Conservation (phyloP, 2,113 vertebrate species). For the Podarcis raffonei region DNA sequence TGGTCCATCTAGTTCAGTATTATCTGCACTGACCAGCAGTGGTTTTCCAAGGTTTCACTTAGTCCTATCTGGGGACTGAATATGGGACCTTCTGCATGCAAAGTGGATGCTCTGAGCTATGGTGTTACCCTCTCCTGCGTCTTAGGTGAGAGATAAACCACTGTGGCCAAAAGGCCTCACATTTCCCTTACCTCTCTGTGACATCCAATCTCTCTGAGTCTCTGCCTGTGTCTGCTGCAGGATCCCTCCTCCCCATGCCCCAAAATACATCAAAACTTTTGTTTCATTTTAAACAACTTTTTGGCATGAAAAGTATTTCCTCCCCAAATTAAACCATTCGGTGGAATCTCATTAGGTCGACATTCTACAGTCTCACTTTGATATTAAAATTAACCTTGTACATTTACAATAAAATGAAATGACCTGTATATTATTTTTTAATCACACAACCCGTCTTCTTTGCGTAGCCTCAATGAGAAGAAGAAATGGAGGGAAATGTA, state of each 20-base stretch:
- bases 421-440: neutral
- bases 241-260: neutral
- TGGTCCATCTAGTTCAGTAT: too few species aligned
- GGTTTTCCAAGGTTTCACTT: too few species aligned
- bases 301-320: neutral
- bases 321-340: neutral
- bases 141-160: too few species aligned
- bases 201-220: too few species aligned
- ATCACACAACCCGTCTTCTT: neutral
- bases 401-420: neutral
- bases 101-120: too few species aligned
- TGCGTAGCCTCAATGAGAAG: neutral
- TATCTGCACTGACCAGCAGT: too few species aligned
- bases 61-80: too few species aligned
- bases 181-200: too few species aligned
- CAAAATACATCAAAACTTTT: neutral
- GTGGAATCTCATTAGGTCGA: neutral
- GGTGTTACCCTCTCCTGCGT: too few species aligned
- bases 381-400: neutral
- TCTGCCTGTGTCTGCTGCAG: too few species aligned
- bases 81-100: too few species aligned
- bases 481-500: neutral
- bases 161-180: too few species aligned
- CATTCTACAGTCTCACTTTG: neutral
- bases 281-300: conserved; percentile 3